Conservation (phyloP, 2,113 vertebrate genomes). For the Bothrops jararaca region DNA sequence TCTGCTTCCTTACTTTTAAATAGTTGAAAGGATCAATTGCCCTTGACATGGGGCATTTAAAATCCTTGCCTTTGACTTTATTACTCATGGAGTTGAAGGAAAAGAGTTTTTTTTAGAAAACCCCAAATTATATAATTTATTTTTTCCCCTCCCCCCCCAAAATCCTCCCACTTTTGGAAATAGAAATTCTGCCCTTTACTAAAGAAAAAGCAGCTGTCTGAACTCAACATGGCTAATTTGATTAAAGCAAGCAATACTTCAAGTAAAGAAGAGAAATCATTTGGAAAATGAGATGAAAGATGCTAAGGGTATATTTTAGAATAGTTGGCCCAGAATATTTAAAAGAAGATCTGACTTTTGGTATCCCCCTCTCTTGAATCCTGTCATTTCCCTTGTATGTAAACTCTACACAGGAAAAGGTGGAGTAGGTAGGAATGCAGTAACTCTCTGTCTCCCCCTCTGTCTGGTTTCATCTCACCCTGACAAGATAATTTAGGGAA, state of each 20-base stretch:
- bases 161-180: conserved; percentile 13
- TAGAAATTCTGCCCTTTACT: conserved; percentile 14
- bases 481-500: neutral
- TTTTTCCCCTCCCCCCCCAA: no score
- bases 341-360: neutral
- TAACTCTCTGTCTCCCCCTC: neutral
- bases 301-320: neutral
- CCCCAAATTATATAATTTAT: neutral
- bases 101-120: conserved; percentile 4
- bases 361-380: neutral
- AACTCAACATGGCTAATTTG: neutral
- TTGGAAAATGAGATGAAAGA: conserved; percentile 11
- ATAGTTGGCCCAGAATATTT: neutral
- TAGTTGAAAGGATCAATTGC: neutral
- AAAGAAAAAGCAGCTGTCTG: conserved; percentile 20
- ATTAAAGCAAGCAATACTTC: conserved; percentile 18
- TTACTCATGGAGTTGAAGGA: neutral
- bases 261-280: neutral
- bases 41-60: neutral
- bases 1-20: conserved; percentile 5
- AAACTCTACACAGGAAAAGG: neutral
- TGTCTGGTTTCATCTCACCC: neutral
- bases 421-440: neutral
- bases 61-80: neutral
- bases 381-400: neutral